These are phyloP conservation scores for Halcyon malimbica DNA, from an alignment of 2,113 vertebrate species.

Conservation along the genomic window DNA sequence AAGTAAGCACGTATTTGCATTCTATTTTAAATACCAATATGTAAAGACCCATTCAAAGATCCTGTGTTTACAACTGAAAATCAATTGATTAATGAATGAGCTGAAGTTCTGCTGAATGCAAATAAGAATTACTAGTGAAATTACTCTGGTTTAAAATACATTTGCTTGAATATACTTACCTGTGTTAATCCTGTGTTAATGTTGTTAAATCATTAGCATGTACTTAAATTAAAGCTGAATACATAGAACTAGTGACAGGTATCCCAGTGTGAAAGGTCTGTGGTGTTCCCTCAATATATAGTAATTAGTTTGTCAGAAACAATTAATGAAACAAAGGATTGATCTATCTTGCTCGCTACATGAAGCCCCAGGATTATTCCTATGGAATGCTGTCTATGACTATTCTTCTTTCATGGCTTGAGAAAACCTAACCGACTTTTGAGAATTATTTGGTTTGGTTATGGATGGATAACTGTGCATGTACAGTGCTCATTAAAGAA, in stretches of 20 bases:
- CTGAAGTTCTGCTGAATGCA: neutral
- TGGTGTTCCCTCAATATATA: neutral
- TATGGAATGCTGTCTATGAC: neutral
- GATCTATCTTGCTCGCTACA: neutral
- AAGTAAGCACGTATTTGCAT: neutral
- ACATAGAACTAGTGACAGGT: neutral
- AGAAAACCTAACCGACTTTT: neutral
- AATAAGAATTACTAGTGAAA: neutral
- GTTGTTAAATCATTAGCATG: neutral
- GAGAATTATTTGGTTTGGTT: neutral
- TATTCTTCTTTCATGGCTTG: neutral
- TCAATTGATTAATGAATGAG: neutral
- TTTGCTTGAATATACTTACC: neutral
- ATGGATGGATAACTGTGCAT: neutral
- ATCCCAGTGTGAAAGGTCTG: neutral
- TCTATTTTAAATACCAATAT: neutral
- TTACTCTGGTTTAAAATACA: neutral
- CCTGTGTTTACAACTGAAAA: neutral
- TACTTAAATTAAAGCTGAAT: neutral
- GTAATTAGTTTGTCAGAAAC: neutral
- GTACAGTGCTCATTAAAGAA: neutral
- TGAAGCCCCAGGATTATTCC: neutral
- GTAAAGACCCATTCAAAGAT: neutral
- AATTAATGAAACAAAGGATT: neutral
- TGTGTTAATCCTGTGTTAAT: neutral